phyloP scores from a whole-genome alignment of 2,113 vertebrate genomes.

The Platanista minor region DNA sequence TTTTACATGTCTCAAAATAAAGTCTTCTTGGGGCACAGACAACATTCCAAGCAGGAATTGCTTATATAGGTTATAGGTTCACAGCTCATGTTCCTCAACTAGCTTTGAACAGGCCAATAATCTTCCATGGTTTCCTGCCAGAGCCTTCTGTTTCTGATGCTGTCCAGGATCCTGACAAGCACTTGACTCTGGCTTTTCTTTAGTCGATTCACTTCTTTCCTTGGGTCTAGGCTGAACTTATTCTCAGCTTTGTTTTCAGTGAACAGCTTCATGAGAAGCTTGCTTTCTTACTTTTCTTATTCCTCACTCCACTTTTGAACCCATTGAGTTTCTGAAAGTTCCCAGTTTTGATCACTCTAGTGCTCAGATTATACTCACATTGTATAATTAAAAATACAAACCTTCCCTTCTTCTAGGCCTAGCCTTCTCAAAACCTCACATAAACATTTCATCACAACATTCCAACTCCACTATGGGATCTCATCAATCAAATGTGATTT shows the following conservation, averaged over 20 bases:
- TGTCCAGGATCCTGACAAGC: neutral
- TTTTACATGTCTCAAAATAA: neutral
- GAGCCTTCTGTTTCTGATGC: neutral
- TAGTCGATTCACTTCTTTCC: neutral
- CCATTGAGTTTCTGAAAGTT: neutral
- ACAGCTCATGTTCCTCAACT: neutral
- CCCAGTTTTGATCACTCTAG: neutral
- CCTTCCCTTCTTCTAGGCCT: neutral
- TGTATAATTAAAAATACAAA: neutral
- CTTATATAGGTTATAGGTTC: neutral
- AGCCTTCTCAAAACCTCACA: neutral
- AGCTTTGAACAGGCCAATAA: neutral
- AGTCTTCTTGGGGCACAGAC: neutral
- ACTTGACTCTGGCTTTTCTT: neutral
- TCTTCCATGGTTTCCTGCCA: neutral
- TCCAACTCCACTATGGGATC: neutral
- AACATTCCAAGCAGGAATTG: neutral
- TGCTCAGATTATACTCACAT: too few relatives aligned
- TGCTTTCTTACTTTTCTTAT: neutral
- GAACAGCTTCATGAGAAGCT: neutral
- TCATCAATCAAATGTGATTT: neutral
- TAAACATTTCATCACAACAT: neutral
- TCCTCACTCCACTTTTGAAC: neutral
- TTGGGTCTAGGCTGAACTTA: neutral
- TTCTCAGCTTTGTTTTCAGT: neutral